Base-by-base conservation (phyloP, 1,140 invertebrate genomes). In the Rhopalosiphum padi region DNA sequence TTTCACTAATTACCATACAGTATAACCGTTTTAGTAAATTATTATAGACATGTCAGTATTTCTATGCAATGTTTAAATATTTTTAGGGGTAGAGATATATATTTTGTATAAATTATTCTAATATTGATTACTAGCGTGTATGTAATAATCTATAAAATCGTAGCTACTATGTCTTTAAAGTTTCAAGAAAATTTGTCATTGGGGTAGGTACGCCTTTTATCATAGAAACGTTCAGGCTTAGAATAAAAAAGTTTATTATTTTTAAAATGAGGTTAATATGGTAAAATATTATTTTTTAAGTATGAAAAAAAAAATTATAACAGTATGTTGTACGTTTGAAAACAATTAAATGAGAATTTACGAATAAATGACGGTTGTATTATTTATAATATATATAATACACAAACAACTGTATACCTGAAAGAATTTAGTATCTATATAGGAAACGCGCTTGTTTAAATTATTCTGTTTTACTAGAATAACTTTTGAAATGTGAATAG, bases 181-280 rank as follows among this genome's bases (percentile, higher is more conserved):
- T 18, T 77, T 77, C 7, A 15, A 15, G n/a, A 77, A 21, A 15
- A 77, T 77, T 77, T 77, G 30, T 77, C n/a, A 77, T n/a, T n/a
- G 60, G 15, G 2, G 41, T 41, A 41, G 41, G 11, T 68, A 68
- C 15, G n/a, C n/a, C 60, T 18, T 77, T n/a, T 4, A 35, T 77
- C n/a, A 68, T n/a, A n/a, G 30, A 68, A 68, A 68, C 15, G 41
- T 41, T 11, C 83, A 30, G 18, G 41, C n/a, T 48, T 41, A 87
- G 18, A 48, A n/a, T 48, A 41, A 48, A 46, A 15, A 87, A 87
- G 30, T 41, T 87, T 48, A 46, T 46, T 46, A 48, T 87, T 43
- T 86, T 88, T 22, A 35, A 88, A 88, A 88, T 51, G 21, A 53
- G n/a, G 48, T 88, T 51, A 53, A 51, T 53, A 88, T 48, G 87